These are phyloP conservation scores for Diphyllodes magnificus DNA, from an alignment of 2,113 vertebrate species.

Conservation along the genomic window DNA sequence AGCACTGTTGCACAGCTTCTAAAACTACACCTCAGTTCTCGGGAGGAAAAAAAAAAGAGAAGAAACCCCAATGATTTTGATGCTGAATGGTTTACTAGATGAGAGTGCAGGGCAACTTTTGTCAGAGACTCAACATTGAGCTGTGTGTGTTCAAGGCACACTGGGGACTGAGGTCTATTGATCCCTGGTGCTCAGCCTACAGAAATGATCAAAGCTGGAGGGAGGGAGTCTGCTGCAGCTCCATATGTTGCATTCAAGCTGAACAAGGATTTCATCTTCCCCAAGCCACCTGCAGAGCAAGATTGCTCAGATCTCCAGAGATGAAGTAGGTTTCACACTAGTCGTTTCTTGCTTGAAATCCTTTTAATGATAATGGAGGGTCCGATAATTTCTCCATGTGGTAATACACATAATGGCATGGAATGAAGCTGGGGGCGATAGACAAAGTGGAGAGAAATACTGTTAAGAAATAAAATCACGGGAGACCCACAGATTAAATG, in stretches of 20 bases:
- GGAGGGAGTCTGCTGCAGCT: not conserved
- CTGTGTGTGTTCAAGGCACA: not conserved
- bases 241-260: not conserved
- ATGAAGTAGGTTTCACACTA: not conserved
- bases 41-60: not conserved
- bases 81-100: not conserved
- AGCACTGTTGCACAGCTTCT: not conserved
- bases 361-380: not conserved
- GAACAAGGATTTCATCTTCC: constrained; percentile 3
- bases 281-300: not conserved
- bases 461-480: not conserved
- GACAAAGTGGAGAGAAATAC: not conserved
- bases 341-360: not conserved
- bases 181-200: not conserved
- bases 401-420: not conserved
- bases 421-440: not conserved
- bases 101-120: not conserved
- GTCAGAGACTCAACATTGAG: not conserved
- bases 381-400: not conserved
- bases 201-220: not conserved
- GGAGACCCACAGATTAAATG: not conserved
- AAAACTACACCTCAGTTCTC: not conserved
- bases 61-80: not conserved
- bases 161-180: not conserved
- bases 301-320: constrained; percentile 21